Evolutionary conservation across 2,797 vertebrate species (phyloP), one percentile per base, ranked within the genome.

Genomic region (Parotocinclus haroldoi): DNA sequence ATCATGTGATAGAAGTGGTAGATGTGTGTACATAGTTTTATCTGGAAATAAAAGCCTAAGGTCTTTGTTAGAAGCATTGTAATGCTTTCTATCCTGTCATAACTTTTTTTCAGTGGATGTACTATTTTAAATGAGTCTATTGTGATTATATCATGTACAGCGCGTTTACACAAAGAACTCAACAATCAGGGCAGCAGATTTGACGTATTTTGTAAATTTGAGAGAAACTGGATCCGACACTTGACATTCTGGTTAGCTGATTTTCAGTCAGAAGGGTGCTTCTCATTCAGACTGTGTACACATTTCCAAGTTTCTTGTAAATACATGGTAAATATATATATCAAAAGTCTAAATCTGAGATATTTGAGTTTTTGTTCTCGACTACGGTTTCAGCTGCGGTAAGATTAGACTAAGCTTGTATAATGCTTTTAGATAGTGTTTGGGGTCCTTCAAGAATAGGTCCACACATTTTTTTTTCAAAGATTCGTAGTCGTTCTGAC

Each of bases 161-260:
- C 84, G 69, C 86, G 89, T 92, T 90, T 87, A 90, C 90, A 86
- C 76, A 83, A 82, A 84, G 78, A 85, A 85, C 76, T 80, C 77
- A 89, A 85, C 88, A 84, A 85, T 87, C 81, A 84, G 84, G 79
- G 83, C 87, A 89, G 88, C 88, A 86, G 74, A 83, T 77, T 89
- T 88, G 85, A 67, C 19, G 19, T 67, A 61, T 82, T 84, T 78
- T 86, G 64, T 71, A 63, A 72, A 68, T 76, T 50, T 59, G 71
- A 69, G 54, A 71, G 82, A 80, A 92, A 93, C 90, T 93, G 92
- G 89, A 93, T 84, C 54, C 88, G 83, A 85, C 80, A 63, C 74
- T 76, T 70, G 55, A 81, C 84, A 61, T 46, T 80, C 53, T 80
- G 70, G 82, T 84, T 79, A 74, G 66, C 87, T 80, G 67, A 72